Conservation (phyloP, 2,888 invertebrate genomes). For the Gnatocerus cornutus region DNA sequence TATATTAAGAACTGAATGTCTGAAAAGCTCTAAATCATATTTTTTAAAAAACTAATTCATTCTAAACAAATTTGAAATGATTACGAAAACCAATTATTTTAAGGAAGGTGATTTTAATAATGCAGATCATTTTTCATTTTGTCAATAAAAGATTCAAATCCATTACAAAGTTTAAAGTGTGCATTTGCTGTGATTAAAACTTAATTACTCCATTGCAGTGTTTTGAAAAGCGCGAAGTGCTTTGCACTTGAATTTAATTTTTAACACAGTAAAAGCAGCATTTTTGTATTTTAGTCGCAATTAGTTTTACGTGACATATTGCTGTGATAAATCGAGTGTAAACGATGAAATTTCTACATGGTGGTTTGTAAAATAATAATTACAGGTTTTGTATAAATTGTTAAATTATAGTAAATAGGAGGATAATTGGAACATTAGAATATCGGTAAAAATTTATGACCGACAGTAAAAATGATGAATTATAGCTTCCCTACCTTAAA, state of each 20-base stretch:
- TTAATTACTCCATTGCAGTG: conserved; percentile 2
- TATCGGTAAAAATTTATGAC: conserved; percentile 28
- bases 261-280: neutral
- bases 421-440: conserved; percentile 31
- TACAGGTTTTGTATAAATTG: neutral
- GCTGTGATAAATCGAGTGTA: conserved; percentile 2
- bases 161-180: conserved; percentile 1
- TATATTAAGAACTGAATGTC: no score
- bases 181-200: conserved; percentile 2
- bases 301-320: neutral
- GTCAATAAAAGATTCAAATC: neutral
- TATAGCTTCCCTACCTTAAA: conserved; percentile 30
- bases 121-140: neutral
- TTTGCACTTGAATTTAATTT: neutral
- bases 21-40: no score
- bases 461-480: conserved; percentile 31
- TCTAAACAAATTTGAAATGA: no score
- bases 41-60: no score
- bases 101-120: neutral
- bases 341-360: neutral
- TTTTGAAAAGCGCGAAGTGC: conserved; percentile 1
- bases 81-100: no score
- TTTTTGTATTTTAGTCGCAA: conserved; percentile 2
- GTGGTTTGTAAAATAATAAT: conserved; percentile 9
- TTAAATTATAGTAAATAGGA: conserved; percentile 31